phyloP scores from a whole-genome alignment of 2,797 vertebrate genomes.

The Botia almorhae region DNA sequence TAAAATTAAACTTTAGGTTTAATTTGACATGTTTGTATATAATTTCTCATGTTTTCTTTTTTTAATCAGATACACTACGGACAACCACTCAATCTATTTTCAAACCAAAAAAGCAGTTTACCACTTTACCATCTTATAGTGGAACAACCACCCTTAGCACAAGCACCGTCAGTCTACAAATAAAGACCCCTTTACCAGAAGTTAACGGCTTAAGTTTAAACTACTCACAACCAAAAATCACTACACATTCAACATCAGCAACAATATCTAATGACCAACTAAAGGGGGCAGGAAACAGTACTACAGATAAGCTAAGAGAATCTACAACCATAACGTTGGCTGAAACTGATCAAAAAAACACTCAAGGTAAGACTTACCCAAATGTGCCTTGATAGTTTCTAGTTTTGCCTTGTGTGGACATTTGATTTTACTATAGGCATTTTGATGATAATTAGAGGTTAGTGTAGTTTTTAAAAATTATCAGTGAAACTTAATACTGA shows the following conservation, averaged over 20 bases:
- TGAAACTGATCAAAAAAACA: slow-evolving; percentile 58
- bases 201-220: slow-evolving; percentile 47
- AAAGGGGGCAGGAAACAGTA: slow-evolving; percentile 45
- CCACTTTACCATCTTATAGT: slow-evolving; percentile 43
- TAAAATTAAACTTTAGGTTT: no score
- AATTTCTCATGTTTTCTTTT: slow-evolving; percentile 44
- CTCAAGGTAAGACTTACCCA: slow-evolving; percentile 66
- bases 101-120: slow-evolving; percentile 52
- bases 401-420: not conserved
- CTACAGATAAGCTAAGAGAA: slow-evolving; percentile 48
- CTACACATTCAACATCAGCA: slow-evolving; percentile 51
- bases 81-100: slow-evolving; percentile 42
- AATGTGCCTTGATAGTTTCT: not conserved
- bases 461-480: no score
- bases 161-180: slow-evolving; percentile 47
- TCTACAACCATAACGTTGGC: slow-evolving; percentile 47
- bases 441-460: no score
- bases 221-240: slow-evolving; percentile 49
- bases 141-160: slow-evolving; percentile 20
- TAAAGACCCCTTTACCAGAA: slow-evolving; percentile 39
- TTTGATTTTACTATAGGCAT: no score
- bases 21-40: not conserved
- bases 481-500: no score
- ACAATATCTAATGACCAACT: slow-evolving; percentile 40
- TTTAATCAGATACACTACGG: slow-evolving; percentile 53